Evolutionary conservation across 2,797 vertebrate species (phyloP), one percentile per base, ranked within the genome.

Genomic region (Spea hammondii): DNA sequence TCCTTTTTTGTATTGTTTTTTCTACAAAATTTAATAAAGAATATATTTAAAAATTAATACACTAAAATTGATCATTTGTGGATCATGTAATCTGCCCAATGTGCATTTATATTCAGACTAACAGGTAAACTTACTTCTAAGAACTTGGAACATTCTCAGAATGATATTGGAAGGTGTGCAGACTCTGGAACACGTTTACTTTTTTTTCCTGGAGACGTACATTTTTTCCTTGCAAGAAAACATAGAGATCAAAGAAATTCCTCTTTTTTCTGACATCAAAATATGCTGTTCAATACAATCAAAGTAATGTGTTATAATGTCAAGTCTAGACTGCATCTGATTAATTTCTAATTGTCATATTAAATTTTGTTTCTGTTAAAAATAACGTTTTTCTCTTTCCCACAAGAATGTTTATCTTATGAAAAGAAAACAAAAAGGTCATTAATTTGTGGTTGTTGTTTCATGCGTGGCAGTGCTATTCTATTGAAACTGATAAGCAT

Each of bases 91-190:
- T 77, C 68, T 73, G 44, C 66, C 69, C 44, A 82, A 78, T 77
- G 75, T 85, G 69, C 70, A 72, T 68, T 81, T 80, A 70, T 80
- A 68, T 73, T 72, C 57, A 32, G 70, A 72, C 54, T 44, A 77
- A 71, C 70, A 81, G 74, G 79, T 77, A 72, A 77, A 77, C 64
- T 78, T 71, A 79, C 80, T 81, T 72, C 84, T 81, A 83, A 84
- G 83, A 74, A 65, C 57, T 77, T 83, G 32, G 76, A 79, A 83
- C 70, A 54, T 83, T 74, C 54, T 86, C 79, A 85, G 68, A 72
- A 67, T 81, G 6, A 48, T 67, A 12, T 67, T 51, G 14, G 67
- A 64, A 70, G 53, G 54, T 32, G 32, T 32, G 13, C 60, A 60
- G 47, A 75, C 47, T 72, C 64, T 72, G 11, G 44, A 76, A 76